A percentile compares a stretch with the other conserved stretches of the same genome.
phyloP scores from a whole-genome alignment of 2,888 invertebrate genomes.

The Eutolmus rufibarbis region DNA sequence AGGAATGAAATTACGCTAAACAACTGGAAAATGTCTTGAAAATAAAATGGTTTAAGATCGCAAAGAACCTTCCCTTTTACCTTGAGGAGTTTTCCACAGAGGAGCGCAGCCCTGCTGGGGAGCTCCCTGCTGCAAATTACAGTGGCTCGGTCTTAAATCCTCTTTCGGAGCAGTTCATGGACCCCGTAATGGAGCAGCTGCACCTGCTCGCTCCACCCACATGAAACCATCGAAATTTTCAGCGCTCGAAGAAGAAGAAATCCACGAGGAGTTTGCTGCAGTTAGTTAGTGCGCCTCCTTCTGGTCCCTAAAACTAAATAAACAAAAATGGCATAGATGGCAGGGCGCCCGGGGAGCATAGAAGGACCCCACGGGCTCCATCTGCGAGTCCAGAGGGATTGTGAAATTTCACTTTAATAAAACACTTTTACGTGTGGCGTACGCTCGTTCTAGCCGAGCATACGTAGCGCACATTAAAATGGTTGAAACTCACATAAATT shows the following conservation, averaged over 20 bases:
- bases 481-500: slow-evolving; percentile 28
- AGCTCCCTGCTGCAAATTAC: slow-evolving; percentile 16
- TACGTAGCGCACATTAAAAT: slow-evolving; percentile 21
- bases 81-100: not conserved
- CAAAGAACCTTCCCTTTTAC: not conserved
- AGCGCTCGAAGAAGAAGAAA: slow-evolving; percentile 2
- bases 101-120: not conserved
- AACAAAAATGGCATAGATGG: not conserved
- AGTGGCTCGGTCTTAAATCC: slow-evolving; percentile 27
- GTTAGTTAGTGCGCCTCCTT: not conserved
- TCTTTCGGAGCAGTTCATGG: slow-evolving; percentile 13
- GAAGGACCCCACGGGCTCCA: not conserved
- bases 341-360: not conserved
- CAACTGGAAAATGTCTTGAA: slow-evolving; percentile 37
- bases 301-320: not conserved
- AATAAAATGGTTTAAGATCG: slow-evolving; percentile 32
- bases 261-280: not conserved
- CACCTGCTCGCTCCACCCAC: slow-evolving; percentile 5
- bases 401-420: slow-evolving; percentile 6
- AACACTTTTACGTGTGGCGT: slow-evolving; percentile 4
- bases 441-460: slow-evolving; percentile 13
- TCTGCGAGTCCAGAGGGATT: not conserved
- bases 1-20: slow-evolving; percentile 36
- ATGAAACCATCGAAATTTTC: slow-evolving; percentile 13
- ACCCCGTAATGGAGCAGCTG: slow-evolving; percentile 16